Evolutionary conservation across 2,888 invertebrate genomes (phyloP).

Genomic region (Tachina fera): DNA sequence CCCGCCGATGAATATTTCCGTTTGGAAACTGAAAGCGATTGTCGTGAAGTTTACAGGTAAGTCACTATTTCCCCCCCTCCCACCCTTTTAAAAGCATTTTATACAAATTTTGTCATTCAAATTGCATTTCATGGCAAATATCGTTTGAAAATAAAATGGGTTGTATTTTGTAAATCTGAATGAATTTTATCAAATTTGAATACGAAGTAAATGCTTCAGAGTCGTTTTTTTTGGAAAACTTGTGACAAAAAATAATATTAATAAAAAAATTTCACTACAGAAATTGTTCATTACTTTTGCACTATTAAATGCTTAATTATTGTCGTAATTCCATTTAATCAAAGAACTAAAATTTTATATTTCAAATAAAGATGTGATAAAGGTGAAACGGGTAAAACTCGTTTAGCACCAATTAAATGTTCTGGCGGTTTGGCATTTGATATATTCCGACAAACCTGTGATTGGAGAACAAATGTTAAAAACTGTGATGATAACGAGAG

Average conservation of each 20-base stretch:
- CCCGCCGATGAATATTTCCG: constrained; percentile 97
- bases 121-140: constrained; percentile 39
- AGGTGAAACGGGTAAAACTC: constrained; percentile 92
- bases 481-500: constrained; percentile 97
- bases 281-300: background rate
- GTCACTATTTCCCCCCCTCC: constrained; percentile 53
- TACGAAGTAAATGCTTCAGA: constrained; percentile 1
- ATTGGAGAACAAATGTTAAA: constrained; percentile 98
- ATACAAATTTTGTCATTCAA: constrained; percentile 14
- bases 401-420: constrained; percentile 94
- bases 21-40: constrained; percentile 91
- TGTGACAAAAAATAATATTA: background rate
- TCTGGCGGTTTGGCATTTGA: constrained; percentile 96
- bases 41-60: constrained; percentile 96
- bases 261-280: background rate
- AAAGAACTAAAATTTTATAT: constrained; percentile 52
- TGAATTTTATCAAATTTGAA: background rate
- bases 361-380: constrained; percentile 91
- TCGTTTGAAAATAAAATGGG: constrained; percentile 5
- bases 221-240: background rate
- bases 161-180: background rate
- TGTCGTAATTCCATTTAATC: background rate
- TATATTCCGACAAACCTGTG: constrained; percentile 96
- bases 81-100: background rate
- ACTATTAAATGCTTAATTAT: background rate